Conservation (phyloP, 1,140 invertebrate genomes). For the Tetramorium parvispinum region DNA sequence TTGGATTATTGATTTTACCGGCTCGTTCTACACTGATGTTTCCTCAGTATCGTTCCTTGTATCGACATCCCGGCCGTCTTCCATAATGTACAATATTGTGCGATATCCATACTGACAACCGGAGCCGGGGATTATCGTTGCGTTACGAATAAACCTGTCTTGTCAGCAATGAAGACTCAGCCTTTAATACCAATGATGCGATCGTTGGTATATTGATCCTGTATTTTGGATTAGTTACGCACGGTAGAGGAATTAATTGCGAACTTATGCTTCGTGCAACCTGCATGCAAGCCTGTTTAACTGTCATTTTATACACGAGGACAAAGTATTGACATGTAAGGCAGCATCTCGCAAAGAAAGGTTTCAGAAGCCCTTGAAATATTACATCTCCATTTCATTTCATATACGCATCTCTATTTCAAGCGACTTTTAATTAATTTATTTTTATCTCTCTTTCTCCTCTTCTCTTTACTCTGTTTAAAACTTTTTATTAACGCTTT, state of each 20-base stretch:
- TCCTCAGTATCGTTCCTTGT: slow-evolving; percentile 67
- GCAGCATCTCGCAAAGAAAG: not conserved
- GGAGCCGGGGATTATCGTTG: slow-evolving; percentile 69
- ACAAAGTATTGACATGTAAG: not conserved
- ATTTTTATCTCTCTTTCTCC: not conserved
- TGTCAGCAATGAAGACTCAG: slow-evolving; percentile 56
- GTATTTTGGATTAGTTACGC: slow-evolving; percentile 17
- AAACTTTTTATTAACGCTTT: not conserved
- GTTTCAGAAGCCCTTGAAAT: not conserved
- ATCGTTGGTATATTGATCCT: slow-evolving; percentile 7
- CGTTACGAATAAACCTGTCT: slow-evolving; percentile 69
- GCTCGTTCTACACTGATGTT: slow-evolving; percentile 59
- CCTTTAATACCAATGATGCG: slow-evolving; percentile 51
- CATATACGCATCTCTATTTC: not conserved
- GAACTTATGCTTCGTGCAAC: not conserved
- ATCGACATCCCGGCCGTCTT: slow-evolving; percentile 69
- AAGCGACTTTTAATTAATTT: not conserved
- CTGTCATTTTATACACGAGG: not conserved
- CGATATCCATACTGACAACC: slow-evolving; percentile 71
- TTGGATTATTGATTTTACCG: slow-evolving; percentile 65
- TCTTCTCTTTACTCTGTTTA: not conserved
- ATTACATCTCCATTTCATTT: not conserved
- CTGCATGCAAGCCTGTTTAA: not conserved
- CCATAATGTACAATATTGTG: slow-evolving; percentile 65
- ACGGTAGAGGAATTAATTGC: not conserved